phyloP scores from a whole-genome alignment of 2,888 invertebrate species.

The Heliconius erato region DNA sequence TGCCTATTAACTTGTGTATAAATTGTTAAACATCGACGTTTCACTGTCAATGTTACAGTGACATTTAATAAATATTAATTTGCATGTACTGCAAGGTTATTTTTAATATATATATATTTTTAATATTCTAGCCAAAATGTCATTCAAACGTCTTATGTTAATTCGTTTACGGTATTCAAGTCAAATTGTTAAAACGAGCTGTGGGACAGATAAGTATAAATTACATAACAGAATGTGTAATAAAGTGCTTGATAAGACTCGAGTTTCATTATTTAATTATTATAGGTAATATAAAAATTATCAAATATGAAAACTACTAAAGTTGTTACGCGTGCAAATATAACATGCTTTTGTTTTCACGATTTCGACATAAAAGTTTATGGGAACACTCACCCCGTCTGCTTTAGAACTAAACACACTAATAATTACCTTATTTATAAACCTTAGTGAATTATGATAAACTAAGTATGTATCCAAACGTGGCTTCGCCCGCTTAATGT shows the following conservation, averaged over 20 bases:
- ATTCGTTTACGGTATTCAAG: slow-evolving; percentile 10
- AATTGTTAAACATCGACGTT: background rate
- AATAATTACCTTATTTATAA: slow-evolving; percentile 15
- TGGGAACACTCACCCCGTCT: slow-evolving; percentile 45
- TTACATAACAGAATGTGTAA: background rate
- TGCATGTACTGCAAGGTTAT: background rate
- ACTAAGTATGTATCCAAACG: too few relatives aligned
- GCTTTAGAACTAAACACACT: background rate
- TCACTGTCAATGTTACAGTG: background rate
- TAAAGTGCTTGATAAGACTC: background rate
- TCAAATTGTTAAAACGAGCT: background rate
- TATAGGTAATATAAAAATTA: slow-evolving; percentile 39
- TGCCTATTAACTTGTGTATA: background rate
- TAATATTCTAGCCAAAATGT: background rate
- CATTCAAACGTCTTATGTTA: slow-evolving; percentile 3
- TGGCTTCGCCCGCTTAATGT: too few relatives aligned
- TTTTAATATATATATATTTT: background rate
- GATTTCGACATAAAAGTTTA: slow-evolving; percentile 44
- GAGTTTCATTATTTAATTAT: slow-evolving; percentile 26
- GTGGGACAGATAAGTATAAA: background rate
- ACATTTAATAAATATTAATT: background rate
- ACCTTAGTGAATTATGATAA: background rate
- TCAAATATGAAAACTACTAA: slow-evolving; percentile 31
- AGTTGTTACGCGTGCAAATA: slow-evolving; percentile 36
- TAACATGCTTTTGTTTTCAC: slow-evolving; percentile 37